A percentile compares a stretch with the other conserved stretches of the same genome.
These are phyloP conservation scores for Xyliphius kryptos DNA, from an alignment of 2,113 vertebrate species.

Conservation along the genomic window DNA sequence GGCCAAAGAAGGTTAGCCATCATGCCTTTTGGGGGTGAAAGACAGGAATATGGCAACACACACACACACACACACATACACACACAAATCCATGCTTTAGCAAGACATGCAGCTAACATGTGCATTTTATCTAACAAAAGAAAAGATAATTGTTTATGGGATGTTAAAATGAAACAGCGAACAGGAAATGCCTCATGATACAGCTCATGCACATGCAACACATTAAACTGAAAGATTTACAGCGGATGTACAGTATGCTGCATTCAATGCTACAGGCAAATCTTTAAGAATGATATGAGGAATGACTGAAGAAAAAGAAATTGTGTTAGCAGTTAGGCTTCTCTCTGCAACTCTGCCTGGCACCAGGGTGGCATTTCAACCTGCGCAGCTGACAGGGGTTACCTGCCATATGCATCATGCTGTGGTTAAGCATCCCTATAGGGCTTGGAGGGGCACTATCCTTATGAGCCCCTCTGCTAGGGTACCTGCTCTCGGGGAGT, in stretches of 20 bases:
- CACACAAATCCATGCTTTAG: too few relatives aligned
- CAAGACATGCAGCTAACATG: too few relatives aligned
- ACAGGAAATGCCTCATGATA: constrained; percentile 30
- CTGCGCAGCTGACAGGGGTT: constrained; percentile 69
- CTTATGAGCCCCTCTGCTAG: constrained; percentile 95
- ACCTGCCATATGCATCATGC: constrained; percentile 97
- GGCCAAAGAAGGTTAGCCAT: constrained; percentile 85
- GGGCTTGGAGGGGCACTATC: constrained; percentile 94
- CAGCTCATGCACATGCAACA: constrained; percentile 29
- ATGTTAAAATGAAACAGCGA: too few relatives aligned
- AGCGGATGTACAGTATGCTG: too few relatives aligned
- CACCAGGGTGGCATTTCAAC: constrained; percentile 51
- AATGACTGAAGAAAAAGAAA: constrained; percentile 4
- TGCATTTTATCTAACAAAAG: too few relatives aligned
- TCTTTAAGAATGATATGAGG: not conserved
- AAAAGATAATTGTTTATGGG: too few relatives aligned
- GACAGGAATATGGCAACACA: constrained; percentile 58
- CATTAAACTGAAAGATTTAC: constrained; percentile 3
- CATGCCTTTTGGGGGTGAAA: constrained; percentile 75
- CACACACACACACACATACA: too few relatives aligned
- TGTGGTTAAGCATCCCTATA: constrained; percentile 97
- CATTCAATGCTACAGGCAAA: too few relatives aligned
- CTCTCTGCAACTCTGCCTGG: constrained; percentile 53
- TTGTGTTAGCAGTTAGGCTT: constrained; percentile 59
- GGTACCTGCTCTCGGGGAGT: constrained; percentile 96